Conservation (phyloP, 1,140 invertebrate species). For the Sycobia sp. region DNA sequence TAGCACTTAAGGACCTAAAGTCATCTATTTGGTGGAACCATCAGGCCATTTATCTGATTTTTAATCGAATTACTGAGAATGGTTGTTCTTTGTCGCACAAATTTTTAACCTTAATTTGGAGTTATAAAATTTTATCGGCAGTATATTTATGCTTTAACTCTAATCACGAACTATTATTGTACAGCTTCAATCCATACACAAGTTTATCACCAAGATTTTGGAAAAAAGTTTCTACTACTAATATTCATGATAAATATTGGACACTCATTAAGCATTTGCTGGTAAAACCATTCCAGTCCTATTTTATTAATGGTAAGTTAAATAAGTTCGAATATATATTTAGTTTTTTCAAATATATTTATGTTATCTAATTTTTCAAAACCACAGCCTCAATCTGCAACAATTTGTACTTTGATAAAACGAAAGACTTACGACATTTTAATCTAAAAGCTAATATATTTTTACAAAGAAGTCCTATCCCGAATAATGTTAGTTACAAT, state of each 20-base stretch:
- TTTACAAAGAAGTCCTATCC: too few species aligned
- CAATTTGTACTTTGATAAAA: not conserved
- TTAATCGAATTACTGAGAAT: not conserved
- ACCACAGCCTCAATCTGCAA: too few species aligned
- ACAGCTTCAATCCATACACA: not conserved
- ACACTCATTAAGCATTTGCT: not conserved
- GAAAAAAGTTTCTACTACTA: not conserved
- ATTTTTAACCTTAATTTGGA: not conserved
- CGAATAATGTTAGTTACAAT: too few species aligned
- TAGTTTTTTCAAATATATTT: too few species aligned
- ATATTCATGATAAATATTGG: not conserved
- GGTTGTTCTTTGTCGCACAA: not conserved
- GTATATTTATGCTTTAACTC: not conserved
- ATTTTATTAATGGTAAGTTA: not conserved
- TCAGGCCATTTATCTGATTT: not conserved
- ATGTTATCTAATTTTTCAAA: too few species aligned
- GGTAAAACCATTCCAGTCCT: not conserved
- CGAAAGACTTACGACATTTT: not conserved
- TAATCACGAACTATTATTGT: not conserved
- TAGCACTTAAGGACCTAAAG: too few species aligned
- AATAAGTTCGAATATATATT: too few species aligned
- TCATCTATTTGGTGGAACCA: constrained; percentile 1
- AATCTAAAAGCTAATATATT: not conserved
- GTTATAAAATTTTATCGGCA: not conserved
- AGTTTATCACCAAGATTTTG: not conserved